Evolutionary conservation across 2,888 invertebrate species (phyloP), one percentile per base, ranked within the genome.

Genomic region (Aromia moschata): DNA sequence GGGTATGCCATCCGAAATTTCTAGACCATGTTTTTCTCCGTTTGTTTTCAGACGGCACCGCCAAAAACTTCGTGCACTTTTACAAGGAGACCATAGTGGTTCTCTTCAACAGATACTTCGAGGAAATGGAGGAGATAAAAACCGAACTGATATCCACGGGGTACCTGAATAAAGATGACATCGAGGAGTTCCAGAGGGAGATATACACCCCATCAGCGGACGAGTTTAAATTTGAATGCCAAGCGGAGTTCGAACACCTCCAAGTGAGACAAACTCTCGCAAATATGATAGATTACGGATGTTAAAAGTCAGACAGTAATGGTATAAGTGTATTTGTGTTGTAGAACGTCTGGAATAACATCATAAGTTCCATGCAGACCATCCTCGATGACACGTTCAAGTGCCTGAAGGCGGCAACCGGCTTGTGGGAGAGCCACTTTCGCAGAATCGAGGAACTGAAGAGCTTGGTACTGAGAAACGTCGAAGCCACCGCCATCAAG

Each of bases 391-490:
- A 64, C 12, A 71, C 69, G 10, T 68, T 65, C 40, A 49, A 4
- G 3, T 76, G 73, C 56, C 55, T 77, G n/a, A 64, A 61, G 5
- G 56, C 56, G 4, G 67, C 70, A 1, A 57, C 71, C 1, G 60
- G 54, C 12, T 58, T 77, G 14, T 78, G 75, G 73, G 73, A 76
- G 53, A 59, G 52, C 2, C 75, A 78, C 56, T 75, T 74, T 49
- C 33, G 62, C 2, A 62, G 78, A 52, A 51, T 70, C 0, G 53
- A 70, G 40, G 70, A 71, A 30, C 52, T 70, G 7, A 66, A 73
- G 47, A 18, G 20, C 1, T 18, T 75, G 10, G 64, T 74, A 3
- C 38, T 72, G 7, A 54, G 68, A 41, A 76, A 78, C 43, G 47
- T 76, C 4, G 66, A 67, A 18, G 68, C 71, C 4, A 52, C 63